These are phyloP conservation scores for Castor canadensis DNA, from an alignment of 2,113 vertebrate species.

Conservation along the genomic window DNA sequence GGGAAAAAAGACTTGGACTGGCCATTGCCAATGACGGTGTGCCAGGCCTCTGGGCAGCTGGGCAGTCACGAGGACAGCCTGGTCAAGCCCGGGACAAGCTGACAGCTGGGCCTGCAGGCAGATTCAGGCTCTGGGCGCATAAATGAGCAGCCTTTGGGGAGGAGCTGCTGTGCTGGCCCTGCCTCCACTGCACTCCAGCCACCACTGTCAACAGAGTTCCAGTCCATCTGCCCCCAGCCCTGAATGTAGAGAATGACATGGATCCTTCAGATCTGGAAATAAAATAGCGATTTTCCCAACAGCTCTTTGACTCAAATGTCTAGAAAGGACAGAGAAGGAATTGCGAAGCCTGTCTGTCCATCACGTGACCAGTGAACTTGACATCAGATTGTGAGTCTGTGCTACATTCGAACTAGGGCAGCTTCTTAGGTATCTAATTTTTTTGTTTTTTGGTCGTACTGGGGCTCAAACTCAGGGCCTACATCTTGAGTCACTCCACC, in stretches of 20 bases:
- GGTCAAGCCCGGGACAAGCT: fast-evolving
- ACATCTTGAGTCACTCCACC: too few relatives aligned
- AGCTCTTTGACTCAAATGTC: constrained; percentile 69
- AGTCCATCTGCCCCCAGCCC: constrained; percentile 75
- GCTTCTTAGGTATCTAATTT: too few relatives aligned
- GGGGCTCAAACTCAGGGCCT: too few relatives aligned
- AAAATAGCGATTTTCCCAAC: constrained; percentile 73
- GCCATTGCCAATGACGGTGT: too few relatives aligned
- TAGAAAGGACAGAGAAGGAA: constrained; percentile 67
- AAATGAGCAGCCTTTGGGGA: constrained; percentile 65
- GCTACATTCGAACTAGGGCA: fast-evolving
- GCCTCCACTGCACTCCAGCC: constrained; percentile 73
- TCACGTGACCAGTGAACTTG: neutral
- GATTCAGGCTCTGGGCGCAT: constrained; percentile 41
- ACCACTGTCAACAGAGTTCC: constrained; percentile 72
- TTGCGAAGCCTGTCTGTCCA: neutral
- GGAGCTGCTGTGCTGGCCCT: constrained; percentile 56
- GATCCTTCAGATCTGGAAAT: constrained; percentile 78
- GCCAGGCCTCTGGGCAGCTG: neutral
- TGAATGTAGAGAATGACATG: constrained; percentile 72
- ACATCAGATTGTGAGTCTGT: neutral
- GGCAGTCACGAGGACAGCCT: neutral
- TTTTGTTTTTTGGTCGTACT: too few relatives aligned
- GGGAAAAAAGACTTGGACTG: neutral
- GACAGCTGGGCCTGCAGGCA: neutral